Percentiles rank a stretch among this genome's conserved stretches.
These are phyloP conservation scores for Drosophila tristis DNA, from an alignment of 1,140 invertebrate genomes.

Conservation along the genomic window DNA sequence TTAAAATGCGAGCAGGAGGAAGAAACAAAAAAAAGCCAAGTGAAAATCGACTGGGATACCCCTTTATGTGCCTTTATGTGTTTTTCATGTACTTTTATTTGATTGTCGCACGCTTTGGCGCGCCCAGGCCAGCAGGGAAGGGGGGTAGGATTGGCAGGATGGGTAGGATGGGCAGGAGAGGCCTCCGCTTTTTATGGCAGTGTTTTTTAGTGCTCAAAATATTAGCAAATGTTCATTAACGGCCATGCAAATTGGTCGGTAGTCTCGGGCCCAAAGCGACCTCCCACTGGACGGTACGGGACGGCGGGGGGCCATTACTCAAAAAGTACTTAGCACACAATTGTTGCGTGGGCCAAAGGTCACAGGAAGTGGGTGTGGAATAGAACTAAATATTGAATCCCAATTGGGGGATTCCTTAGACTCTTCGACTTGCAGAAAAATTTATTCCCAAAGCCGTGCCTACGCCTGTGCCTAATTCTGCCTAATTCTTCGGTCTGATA, in stretches of 20 bases:
- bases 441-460: neutral
- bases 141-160: neutral
- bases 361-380: neutral
- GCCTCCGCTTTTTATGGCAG: slow-evolving; percentile 54
- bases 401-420: slow-evolving; percentile 9
- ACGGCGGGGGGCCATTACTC: slow-evolving; percentile 64
- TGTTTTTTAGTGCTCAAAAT: slow-evolving; percentile 80
- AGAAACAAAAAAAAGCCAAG: slow-evolving; percentile 11
- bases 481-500: slow-evolving; percentile 23
- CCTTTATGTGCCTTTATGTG: slow-evolving; percentile 71
- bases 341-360: slow-evolving; percentile 45
- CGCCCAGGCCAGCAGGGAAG: neutral
- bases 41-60: slow-evolving; percentile 44
- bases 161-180: neutral
- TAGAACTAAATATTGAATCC: slow-evolving; percentile 20
- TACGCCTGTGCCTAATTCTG: neutral
- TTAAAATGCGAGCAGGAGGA: slow-evolving; percentile 56
- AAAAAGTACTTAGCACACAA: slow-evolving; percentile 76
- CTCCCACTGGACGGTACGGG: slow-evolving; percentile 31
- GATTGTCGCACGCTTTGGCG: slow-evolving; percentile 79
- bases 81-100: slow-evolving; percentile 83
- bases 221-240: slow-evolving; percentile 83
- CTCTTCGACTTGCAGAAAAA: too few relatives aligned
- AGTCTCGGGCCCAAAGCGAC: slow-evolving; percentile 51
- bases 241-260: slow-evolving; percentile 74